Conservation (phyloP, 1,140 invertebrate species). For the Catajapyx aquilonaris region DNA sequence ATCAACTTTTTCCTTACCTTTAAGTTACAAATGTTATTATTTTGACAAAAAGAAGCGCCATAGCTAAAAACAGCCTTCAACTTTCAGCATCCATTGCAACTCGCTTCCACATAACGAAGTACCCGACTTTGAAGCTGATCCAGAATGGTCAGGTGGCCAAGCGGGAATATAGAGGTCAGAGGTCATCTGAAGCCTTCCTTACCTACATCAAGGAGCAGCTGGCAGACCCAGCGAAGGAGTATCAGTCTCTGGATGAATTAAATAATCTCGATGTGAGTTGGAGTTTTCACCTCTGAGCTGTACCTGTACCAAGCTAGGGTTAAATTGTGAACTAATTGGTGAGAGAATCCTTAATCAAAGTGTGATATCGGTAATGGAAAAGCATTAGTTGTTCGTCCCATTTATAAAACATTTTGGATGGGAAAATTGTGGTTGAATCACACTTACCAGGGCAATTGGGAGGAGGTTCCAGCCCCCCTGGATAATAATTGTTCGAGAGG, state of each 20-base stretch:
- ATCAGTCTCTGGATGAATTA: constrained; percentile 49
- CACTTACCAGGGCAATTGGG: too few species aligned
- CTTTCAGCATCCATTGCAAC: constrained; percentile 49
- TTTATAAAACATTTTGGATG: too few species aligned
- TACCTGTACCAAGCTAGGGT: background rate
- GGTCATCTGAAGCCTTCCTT: constrained; percentile 64
- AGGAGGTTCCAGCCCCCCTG: too few species aligned
- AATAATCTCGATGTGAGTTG: constrained; percentile 49
- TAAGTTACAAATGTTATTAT: too few species aligned
- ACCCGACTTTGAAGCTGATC: constrained; percentile 93
- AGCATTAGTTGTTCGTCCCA: too few species aligned
- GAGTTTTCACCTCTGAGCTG: background rate
- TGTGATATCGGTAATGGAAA: too few species aligned
- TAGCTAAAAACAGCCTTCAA: too few species aligned
- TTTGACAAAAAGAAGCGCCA: too few species aligned
- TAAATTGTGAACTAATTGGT: constrained; percentile 4
- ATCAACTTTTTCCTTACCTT: too few species aligned
- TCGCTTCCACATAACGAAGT: constrained; percentile 91
- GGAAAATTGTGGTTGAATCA: too few species aligned
- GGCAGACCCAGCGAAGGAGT: constrained; percentile 69
- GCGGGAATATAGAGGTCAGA: constrained; percentile 76
- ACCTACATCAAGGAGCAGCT: constrained; percentile 57
- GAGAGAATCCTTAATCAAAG: too few species aligned
- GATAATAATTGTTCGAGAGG: too few species aligned
- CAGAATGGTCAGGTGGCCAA: constrained; percentile 84